A percentile compares a stretch with the other conserved stretches of the same genome.
Conservation (phyloP, 2,797 vertebrate genomes). For the Eidolon dupreanum region DNA sequence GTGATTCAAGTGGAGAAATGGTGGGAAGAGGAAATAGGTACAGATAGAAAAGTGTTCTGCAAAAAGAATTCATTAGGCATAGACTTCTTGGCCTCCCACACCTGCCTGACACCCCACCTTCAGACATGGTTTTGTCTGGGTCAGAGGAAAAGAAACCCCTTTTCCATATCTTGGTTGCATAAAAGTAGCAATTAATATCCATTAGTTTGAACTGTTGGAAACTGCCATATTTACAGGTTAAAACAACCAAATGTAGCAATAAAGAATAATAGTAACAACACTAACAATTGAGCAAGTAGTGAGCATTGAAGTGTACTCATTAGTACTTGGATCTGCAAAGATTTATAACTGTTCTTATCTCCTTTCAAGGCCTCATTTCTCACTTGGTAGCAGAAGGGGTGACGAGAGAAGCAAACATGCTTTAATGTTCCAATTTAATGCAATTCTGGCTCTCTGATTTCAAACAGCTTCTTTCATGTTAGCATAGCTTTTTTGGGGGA, state of each 20-base stretch:
- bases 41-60: not conserved
- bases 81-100: not conserved
- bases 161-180: not conserved
- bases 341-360: not conserved
- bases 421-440: not conserved
- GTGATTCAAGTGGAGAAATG: not conserved
- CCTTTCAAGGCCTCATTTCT: not conserved
- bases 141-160: not conserved
- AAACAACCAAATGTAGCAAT: not conserved
- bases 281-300: not conserved
- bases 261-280: not conserved
- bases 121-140: not conserved
- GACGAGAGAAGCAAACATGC: not conserved
- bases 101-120: not conserved
- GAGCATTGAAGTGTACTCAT: not conserved
- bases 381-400: not conserved
- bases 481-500: not conserved
- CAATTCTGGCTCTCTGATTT: not conserved
- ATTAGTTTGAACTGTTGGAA: not conserved
- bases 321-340: not conserved
- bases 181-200: not conserved
- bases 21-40: not conserved
- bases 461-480: not conserved
- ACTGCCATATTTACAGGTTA: not conserved
- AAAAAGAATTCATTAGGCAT: not conserved